These are phyloP conservation scores for Marronus borbonicus DNA, from an alignment of 2,888 invertebrate species.

Conservation along the genomic window DNA sequence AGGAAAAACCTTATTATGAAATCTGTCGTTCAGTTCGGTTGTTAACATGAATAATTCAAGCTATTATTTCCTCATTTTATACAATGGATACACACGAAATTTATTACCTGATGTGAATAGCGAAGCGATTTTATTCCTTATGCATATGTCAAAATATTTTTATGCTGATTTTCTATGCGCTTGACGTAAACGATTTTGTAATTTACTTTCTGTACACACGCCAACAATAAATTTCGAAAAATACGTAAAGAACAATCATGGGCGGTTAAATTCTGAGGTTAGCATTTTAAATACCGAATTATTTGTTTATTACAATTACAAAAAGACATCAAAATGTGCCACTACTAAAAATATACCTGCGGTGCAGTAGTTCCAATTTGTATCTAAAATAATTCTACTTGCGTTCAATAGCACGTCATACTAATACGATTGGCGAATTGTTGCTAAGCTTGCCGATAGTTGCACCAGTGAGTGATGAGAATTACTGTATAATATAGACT, in stretches of 20 bases:
- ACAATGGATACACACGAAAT: conserved; percentile 39
- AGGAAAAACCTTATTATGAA: conserved; percentile 42
- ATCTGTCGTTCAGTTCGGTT: conserved; percentile 30
- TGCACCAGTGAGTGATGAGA: no score
- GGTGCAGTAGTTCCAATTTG: no score
- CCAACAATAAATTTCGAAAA: not conserved
- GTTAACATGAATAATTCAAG: conserved; percentile 45
- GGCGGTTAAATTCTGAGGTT: no score
- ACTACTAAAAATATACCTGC: no score
- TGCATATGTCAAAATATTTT: conserved; percentile 43
- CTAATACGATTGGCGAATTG: no score
- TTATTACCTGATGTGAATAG: conserved; percentile 40
- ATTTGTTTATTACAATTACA: no score
- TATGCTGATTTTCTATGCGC: conserved; percentile 23
- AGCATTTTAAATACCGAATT: no score
- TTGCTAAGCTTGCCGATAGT: no score
- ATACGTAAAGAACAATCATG: not conserved
- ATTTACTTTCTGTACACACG: conserved; percentile 5
- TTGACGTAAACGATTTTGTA: conserved; percentile 5
- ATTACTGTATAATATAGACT: no score
- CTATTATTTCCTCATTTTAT: conserved; percentile 44
- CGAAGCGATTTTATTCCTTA: conserved; percentile 31
- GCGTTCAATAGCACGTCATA: no score
- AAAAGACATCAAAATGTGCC: no score
- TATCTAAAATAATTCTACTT: no score